phyloP scores from a whole-genome alignment of 2,888 invertebrate species.

The Agrilus cyanescens region DNA sequence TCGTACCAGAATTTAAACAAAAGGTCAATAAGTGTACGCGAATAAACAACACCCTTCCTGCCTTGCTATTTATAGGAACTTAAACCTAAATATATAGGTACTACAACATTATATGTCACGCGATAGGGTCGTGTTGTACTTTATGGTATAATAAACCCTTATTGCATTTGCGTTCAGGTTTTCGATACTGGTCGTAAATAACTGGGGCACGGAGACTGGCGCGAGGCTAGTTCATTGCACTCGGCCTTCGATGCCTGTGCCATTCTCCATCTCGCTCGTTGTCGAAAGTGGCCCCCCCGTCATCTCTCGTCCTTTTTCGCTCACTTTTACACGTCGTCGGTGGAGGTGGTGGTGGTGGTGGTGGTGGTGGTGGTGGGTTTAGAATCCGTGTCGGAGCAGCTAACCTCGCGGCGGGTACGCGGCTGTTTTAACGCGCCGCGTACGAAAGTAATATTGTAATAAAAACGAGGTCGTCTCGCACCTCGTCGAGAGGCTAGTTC shows the following conservation, averaged over 20 bases:
- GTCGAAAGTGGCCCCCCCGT: constrained; percentile 13
- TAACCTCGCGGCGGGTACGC: constrained; percentile 22
- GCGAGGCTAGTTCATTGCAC: constrained; percentile 49
- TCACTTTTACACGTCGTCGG: constrained; percentile 23
- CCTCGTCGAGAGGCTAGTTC: constrained; percentile 45
- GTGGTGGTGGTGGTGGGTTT: constrained; percentile 17
- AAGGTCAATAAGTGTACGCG: no score
- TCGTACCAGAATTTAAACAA: no score
- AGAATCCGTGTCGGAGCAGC: constrained; percentile 29
- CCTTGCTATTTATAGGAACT: no score
- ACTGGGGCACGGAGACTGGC: constrained; percentile 35
- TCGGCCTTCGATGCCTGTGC: constrained; percentile 41
- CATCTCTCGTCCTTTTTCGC: constrained; percentile 21
- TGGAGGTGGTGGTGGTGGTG: constrained; percentile 14
- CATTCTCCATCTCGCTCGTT: constrained; percentile 21
- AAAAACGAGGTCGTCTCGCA: constrained; percentile 32
- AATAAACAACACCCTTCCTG: no score
- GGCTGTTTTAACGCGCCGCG: constrained; percentile 32
- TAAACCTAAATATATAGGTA: no score
- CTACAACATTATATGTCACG: no score
- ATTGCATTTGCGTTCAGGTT: constrained; percentile 8
- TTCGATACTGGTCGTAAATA: constrained; percentile 15
- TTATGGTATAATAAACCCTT: neutral
- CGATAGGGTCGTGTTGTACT: no score
- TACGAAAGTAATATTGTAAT: constrained; percentile 18